Evolutionary conservation across 1,140 invertebrate genomes (phyloP).

Genomic region (Drosophila equinoxialis): DNA sequence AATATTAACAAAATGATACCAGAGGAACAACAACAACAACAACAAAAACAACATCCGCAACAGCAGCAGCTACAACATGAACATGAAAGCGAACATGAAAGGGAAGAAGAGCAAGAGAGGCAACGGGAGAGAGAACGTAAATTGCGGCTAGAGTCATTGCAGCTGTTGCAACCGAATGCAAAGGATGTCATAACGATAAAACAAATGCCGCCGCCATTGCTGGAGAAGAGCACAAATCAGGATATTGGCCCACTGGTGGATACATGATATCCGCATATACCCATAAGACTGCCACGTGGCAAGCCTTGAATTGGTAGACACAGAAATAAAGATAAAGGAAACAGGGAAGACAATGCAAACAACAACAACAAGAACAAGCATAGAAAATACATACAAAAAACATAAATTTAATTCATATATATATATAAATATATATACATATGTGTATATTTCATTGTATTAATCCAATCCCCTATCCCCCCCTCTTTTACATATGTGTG

Average conservation of each 20-base stretch:
- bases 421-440: background rate
- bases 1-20: constrained; percentile 28
- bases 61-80: constrained; percentile 37
- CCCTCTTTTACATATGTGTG: background rate
- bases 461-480: background rate
- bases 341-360: background rate
- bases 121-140: constrained; percentile 46
- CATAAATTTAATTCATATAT: constrained; percentile 37
- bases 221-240: constrained; percentile 41
- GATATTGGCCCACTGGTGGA: constrained; percentile 59
- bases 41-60: constrained; percentile 46
- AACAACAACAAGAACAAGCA: background rate
- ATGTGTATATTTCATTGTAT: constrained; percentile 11
- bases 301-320: constrained; percentile 50
- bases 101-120: constrained; percentile 26
- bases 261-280: constrained; percentile 78
- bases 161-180: constrained; percentile 62
- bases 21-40: constrained; percentile 19
- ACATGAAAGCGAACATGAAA: constrained; percentile 46
- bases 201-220: constrained; percentile 60
- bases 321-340: background rate
- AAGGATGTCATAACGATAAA: constrained; percentile 81
- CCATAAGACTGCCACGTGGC: constrained; percentile 70
- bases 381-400: constrained; percentile 26
- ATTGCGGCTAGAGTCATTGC: constrained; percentile 17